phyloP scores from a whole-genome alignment of 2,113 vertebrate genomes.

The Raja brachyura region DNA sequence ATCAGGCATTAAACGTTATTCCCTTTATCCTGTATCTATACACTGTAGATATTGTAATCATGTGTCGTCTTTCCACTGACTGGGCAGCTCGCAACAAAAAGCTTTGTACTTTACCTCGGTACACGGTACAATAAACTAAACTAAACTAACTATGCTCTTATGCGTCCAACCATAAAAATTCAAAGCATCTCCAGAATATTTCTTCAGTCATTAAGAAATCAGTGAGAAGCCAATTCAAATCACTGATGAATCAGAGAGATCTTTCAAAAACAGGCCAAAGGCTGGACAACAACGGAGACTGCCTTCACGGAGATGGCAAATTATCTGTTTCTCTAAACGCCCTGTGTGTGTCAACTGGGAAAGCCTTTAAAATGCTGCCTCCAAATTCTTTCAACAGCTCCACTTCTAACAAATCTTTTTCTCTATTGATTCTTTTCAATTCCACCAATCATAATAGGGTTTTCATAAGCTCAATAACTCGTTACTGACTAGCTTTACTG shows the following conservation, averaged over 20 bases:
- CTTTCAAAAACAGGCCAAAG: background rate
- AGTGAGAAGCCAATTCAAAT: background rate
- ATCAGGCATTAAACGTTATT: no score
- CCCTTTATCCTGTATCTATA: no score
- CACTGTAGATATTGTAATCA: no score
- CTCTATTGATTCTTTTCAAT: slow-evolving; percentile 3
- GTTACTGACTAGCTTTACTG: background rate
- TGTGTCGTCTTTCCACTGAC: no score
- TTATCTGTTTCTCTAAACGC: background rate
- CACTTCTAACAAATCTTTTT: background rate
- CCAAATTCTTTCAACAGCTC: background rate
- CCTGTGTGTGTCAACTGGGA: background rate
- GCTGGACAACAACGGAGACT: background rate
- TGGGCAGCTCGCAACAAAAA: no score
- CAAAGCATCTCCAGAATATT: background rate
- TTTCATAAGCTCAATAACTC: background rate
- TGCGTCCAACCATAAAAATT: background rate
- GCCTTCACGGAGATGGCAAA: background rate
- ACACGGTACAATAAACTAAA: no score
- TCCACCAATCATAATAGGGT: background rate
- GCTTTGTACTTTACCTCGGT: no score
- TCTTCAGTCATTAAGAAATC: slow-evolving; percentile 6
- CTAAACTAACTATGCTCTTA: background rate
- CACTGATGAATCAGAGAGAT: background rate
- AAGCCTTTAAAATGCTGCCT: background rate